phyloP scores from a whole-genome alignment of 1,140 invertebrate genomes.

The Drosophila nannoptera region DNA sequence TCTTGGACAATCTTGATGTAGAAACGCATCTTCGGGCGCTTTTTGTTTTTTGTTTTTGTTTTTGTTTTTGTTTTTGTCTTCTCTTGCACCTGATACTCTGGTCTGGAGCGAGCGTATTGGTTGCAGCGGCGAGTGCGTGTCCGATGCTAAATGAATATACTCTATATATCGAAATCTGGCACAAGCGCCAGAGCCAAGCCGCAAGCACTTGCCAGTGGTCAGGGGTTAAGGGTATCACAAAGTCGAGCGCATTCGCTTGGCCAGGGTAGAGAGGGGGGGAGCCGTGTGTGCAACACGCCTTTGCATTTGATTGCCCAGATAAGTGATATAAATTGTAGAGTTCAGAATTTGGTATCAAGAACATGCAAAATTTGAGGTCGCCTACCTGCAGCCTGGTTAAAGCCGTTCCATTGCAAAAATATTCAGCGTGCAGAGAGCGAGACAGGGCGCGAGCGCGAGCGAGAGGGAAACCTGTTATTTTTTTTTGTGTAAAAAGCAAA shows the following conservation, averaged over 20 bases:
- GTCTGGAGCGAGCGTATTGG: too few relatives aligned
- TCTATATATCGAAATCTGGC: too few relatives aligned
- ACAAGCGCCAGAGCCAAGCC: too few relatives aligned
- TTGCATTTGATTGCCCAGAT: too few relatives aligned
- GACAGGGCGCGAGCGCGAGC: background rate
- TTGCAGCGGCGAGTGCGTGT: too few relatives aligned
- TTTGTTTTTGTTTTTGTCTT: too few relatives aligned
- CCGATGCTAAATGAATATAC: too few relatives aligned
- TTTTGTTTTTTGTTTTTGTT: slow-evolving; percentile 1
- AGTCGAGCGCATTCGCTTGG: too few relatives aligned
- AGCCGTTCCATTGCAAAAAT: slow-evolving; percentile 21
- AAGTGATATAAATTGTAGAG: slow-evolving; percentile 2
- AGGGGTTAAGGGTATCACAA: too few relatives aligned
- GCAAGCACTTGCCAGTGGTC: too few relatives aligned
- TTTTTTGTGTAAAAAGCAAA: slow-evolving; percentile 41
- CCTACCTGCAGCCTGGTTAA: slow-evolving; percentile 20
- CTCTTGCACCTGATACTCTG: too few relatives aligned
- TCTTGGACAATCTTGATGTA: slow-evolving; percentile 68
- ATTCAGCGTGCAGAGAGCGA: slow-evolving; percentile 6
- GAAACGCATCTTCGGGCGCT: slow-evolving; percentile 68
- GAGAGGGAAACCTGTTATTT: slow-evolving; percentile 42
- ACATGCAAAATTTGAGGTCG: slow-evolving; percentile 26
- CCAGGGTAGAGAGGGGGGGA: too few relatives aligned
- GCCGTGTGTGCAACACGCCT: background rate
- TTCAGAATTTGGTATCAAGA: slow-evolving; percentile 1